Conservation (phyloP, 2,797 vertebrate species). For the Malurus leucopterus region DNA sequence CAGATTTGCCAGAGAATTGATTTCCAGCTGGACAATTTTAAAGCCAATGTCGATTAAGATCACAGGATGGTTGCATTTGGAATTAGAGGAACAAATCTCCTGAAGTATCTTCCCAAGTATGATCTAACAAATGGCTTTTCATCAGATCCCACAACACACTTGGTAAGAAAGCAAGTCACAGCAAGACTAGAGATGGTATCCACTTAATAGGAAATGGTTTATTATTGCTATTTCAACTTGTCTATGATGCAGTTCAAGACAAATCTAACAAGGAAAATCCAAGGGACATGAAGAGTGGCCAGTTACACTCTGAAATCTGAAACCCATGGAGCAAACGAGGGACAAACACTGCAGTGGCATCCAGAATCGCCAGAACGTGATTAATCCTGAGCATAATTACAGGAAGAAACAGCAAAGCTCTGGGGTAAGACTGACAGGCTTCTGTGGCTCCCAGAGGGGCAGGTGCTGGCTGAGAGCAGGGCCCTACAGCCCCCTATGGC, state of each 20-base stretch:
- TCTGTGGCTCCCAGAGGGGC: not conserved
- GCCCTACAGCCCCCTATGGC: not conserved
- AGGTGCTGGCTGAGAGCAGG: not conserved
- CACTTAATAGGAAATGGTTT: not conserved
- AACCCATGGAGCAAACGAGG: not conserved
- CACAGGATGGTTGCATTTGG: not conserved
- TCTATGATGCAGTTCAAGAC: not conserved
- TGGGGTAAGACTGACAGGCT: rapidly evolving
- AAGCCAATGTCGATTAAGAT: not conserved
- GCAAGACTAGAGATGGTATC: not conserved
- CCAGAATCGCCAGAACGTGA: not conserved
- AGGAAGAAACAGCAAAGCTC: not conserved
- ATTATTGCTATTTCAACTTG: not conserved
- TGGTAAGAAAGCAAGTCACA: not conserved
- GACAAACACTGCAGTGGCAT: not conserved
- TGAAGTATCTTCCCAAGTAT: not conserved
- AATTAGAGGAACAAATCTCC: not conserved
- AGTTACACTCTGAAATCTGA: not conserved
- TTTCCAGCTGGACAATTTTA: not conserved
- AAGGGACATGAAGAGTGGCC: not conserved
- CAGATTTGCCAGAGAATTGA: not conserved
- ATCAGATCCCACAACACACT: not conserved
- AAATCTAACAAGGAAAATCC: not conserved
- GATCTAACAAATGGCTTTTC: not conserved
- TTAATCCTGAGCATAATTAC: not conserved